These are phyloP conservation scores for Amiota mariae DNA, from an alignment of 2,888 invertebrate genomes.

Conservation along the genomic window DNA sequence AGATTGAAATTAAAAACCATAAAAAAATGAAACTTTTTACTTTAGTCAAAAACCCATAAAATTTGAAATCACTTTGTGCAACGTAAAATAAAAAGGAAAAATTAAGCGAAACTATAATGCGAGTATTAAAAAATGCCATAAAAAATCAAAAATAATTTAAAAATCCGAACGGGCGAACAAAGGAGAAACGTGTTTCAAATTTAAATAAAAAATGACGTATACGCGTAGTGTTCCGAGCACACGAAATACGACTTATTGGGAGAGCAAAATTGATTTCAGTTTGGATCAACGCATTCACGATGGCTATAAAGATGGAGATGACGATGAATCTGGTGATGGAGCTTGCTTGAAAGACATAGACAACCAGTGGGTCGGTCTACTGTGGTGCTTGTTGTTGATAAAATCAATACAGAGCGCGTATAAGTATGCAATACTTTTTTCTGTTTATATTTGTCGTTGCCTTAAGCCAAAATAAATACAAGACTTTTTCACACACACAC, in stretches of 20 bases:
- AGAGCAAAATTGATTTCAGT: conserved; percentile 63
- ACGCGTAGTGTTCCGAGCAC: conserved; percentile 41
- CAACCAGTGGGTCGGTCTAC: not conserved
- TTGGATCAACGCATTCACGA: too few species aligned
- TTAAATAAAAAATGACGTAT: conserved; percentile 42
- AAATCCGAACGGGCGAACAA: conserved; percentile 44
- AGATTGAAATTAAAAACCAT: too few species aligned
- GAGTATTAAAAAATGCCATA: not conserved
- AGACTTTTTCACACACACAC: not conserved
- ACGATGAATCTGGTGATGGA: not conserved
- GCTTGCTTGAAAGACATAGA: not conserved
- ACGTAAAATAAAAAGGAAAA: not conserved
- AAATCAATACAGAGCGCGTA: conserved; percentile 54
- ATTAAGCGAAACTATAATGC: conserved; percentile 4
- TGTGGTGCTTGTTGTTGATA: conserved; percentile 25
- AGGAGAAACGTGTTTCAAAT: conserved; percentile 35
- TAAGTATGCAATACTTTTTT: conserved; percentile 38
- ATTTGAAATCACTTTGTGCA: not conserved
- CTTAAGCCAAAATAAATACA: conserved; percentile 48
- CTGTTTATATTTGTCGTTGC: conserved; percentile 29
- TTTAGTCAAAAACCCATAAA: too few species aligned
- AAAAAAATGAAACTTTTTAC: too few species aligned
- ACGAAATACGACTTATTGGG: conserved; percentile 65
- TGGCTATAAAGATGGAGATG: too few species aligned
- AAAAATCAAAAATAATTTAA: conserved; percentile 22